Base-by-base conservation (phyloP, 2,797 vertebrate species). In the Luscinia megarhynchos region DNA sequence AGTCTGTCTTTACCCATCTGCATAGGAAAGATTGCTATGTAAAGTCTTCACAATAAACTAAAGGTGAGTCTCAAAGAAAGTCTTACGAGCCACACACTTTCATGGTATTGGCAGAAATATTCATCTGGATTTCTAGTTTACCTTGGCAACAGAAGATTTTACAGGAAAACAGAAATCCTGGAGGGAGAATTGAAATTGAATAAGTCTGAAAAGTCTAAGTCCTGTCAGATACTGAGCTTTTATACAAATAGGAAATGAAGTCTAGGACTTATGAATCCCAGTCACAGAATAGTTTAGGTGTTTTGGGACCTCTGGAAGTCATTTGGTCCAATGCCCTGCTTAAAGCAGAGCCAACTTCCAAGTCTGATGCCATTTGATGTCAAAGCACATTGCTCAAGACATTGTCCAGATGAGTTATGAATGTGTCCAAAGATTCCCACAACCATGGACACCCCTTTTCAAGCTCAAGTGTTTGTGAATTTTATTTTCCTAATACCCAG, bases 101-200 rank as follows among this genome's bases (percentile, higher is more conserved):
- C 22, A 45, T 77, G 27, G 67, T 87, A 59, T 32, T 63, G 62
- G 40, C 27, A 40, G 34, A 89, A 83, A 46, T 69, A 72, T 51
- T 89, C 83, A 36, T 55, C n/a, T 82, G 36, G 11, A 46, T 91
- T 90, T 90, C 38, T 91, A 38, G 22, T 88, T 93, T 94, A 54
- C 70, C 67, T 93, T 89, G 83, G 50, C 80, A 89, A 59, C 43
- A 38, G 40, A 43, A 14, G 67, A 36, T 66, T 83, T 20, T 82
- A 50, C 22, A 61, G 53, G 34, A 84, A n/a, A 92, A 75, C n/a
- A 93, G 54, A 93, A 89, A 67, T 78, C 29, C 48, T 95, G 70
- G 46, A 77, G 61, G 32, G 12, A 80, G 46, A 82, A 41, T 24
- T 77, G 34, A 34, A 88, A 36, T 11, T 9, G 40, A 66, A 34